phyloP scores from a whole-genome alignment of 2,113 vertebrate genomes.

The Seriola quinqueradiata region DNA sequence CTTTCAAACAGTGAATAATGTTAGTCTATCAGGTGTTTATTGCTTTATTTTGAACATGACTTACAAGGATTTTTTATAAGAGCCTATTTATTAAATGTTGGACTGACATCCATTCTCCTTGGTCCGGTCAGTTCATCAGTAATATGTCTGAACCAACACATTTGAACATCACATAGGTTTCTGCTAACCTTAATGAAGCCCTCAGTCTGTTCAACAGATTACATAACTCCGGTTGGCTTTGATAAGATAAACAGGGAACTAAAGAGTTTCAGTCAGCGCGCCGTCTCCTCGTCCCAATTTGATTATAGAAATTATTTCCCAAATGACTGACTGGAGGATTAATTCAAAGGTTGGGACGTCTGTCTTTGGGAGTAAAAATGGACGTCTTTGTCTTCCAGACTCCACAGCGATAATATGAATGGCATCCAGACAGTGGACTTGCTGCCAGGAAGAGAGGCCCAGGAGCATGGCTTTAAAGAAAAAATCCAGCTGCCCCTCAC shows the following conservation, averaged over 20 bases:
- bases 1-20: neutral
- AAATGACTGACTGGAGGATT: constrained; percentile 47
- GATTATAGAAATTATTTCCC: constrained; percentile 57
- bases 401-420: constrained; percentile 60
- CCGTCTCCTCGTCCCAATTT: constrained; percentile 6
- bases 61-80: neutral
- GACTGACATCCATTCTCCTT: neutral
- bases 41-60: neutral
- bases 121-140: neutral
- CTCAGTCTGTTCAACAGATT: neutral
- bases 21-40: neutral
- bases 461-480: constrained; percentile 58
- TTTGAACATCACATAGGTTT: neutral
- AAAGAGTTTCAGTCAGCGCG: constrained; percentile 11
- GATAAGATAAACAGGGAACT: constrained; percentile 32
- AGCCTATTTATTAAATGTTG: neutral
- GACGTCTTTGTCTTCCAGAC: constrained; percentile 69
- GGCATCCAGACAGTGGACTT: constrained; percentile 65
- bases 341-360: constrained; percentile 45
- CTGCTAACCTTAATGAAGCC: neutral
- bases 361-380: constrained; percentile 47
- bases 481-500: constrained; percentile 71
- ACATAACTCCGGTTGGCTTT: constrained; percentile 24
- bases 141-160: neutral
- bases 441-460: constrained; percentile 63